Conservation (phyloP, 2,888 invertebrate genomes). For the Cataglyphis cursor region DNA sequence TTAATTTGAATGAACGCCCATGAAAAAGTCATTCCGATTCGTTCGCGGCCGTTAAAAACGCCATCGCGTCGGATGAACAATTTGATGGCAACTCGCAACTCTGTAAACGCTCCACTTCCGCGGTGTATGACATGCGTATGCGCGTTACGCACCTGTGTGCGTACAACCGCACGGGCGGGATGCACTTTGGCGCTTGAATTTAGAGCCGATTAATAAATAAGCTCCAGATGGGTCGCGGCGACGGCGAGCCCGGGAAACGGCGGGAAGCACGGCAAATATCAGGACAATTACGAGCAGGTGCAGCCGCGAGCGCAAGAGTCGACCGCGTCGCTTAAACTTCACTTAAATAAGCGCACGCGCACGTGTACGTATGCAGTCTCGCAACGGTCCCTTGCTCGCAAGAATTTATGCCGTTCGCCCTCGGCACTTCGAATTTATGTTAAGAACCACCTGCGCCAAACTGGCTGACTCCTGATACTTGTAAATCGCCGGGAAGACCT, state of each 20-base stretch:
- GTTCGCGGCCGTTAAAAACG: neutral
- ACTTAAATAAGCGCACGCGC: constrained; percentile 76
- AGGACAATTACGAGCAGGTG: constrained; percentile 81
- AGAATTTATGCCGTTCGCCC: constrained; percentile 62
- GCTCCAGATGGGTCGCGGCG: constrained; percentile 56
- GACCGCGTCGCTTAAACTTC: constrained; percentile 78
- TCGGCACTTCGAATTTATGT: constrained; percentile 63
- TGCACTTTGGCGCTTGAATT: constrained; percentile 68
- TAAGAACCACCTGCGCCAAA: constrained; percentile 75
- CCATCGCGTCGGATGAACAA: neutral
- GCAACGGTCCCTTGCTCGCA: constrained; percentile 42
- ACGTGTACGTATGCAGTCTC: constrained; percentile 53
- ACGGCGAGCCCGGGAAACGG: neutral
- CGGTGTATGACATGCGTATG: constrained; percentile 4
- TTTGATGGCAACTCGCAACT: neutral
- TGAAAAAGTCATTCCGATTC: constrained; percentile 27
- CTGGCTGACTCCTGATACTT: constrained; percentile 64
- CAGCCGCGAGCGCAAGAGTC: constrained; percentile 67
- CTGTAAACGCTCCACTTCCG: constrained; percentile 2
- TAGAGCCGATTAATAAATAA: constrained; percentile 79
- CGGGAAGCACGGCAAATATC: constrained; percentile 75
- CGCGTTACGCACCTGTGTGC: constrained; percentile 23
- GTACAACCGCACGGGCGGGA: constrained; percentile 41
- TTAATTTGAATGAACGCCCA: neutral
- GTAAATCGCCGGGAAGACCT: constrained; percentile 35